Base-by-base conservation (phyloP, 1,140 invertebrate genomes). In the Proctacanthus coquilletti region DNA sequence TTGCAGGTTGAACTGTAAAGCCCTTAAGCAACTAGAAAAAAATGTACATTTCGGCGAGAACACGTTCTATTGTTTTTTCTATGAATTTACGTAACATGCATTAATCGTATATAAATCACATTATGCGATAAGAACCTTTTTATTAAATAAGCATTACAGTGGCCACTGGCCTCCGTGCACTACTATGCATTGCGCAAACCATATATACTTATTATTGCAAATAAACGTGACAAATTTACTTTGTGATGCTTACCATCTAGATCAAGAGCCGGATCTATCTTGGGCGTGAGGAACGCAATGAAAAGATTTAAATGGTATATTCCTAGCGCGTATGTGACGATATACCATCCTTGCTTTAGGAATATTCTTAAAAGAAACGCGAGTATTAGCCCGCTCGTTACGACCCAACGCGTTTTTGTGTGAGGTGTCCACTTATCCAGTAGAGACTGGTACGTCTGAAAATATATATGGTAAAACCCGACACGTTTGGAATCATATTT, bases 251-350 rank as follows among this genome's bases (percentile, higher is more conserved):
- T 72, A 83, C 85, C 86, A 66, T 88, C 84, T 63, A 87, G 87
- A 64, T 91, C 75, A 68, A 92, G 76, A 23, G 86, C 86, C 48
- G 94, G 95, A 75, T 98, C 93, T 55, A 96, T 95, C 74, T 97
- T 98, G 52, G 96, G 95, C 55, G 95, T 94, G 40, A 99, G 74
- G 72, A 99, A 99, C 67, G 91, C 89, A 68, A 99, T 94, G 66
- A 99, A 97, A 60, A 98, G 72, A 71, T 98, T 99, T 55, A 99
- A 74, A 62, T 98, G 87, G 68, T 98, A 99, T 56, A 99, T 99
- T 48, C 93, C 94, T 55, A 98, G 65, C 14, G 89, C 94, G 69
- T 99, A 99, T 44, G 92, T 94, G 32, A 99, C 80, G 52, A 99
- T 98, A 64, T 98, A 98, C 91, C 94, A 99, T 45, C 96, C 96